phyloP scores from a whole-genome alignment of 53 echinoderm and acorn worm genomes.

The Hippasteria phrygiana region DNA sequence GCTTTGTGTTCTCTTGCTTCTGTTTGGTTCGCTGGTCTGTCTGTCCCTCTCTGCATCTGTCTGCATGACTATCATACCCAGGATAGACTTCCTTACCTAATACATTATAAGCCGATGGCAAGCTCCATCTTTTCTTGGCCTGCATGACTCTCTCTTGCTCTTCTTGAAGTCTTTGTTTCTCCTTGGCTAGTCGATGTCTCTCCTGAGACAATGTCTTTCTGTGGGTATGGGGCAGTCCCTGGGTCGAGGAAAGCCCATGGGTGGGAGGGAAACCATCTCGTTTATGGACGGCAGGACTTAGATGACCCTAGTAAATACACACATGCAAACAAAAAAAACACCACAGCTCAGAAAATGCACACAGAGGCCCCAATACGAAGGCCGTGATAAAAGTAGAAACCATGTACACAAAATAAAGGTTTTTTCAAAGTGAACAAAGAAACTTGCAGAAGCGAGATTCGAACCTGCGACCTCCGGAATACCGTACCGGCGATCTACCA shows the following conservation, averaged over 20 bases:
- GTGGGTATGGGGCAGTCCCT: background rate
- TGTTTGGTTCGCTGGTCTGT: background rate
- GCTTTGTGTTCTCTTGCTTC: too few species aligned
- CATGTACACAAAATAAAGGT: too few species aligned
- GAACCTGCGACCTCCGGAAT: too few species aligned
- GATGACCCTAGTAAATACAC: background rate
- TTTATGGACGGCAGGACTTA: background rate
- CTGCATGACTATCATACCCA: too few species aligned
- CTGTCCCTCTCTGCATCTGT: background rate
- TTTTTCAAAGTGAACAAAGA: too few species aligned
- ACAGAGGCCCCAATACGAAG: too few species aligned
- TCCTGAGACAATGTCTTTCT: constrained; percentile 60
- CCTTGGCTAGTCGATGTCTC: constrained; percentile 69
- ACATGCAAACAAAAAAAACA: background rate
- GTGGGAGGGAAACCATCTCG: background rate
- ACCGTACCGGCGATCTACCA: too few species aligned
- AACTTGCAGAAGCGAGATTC: too few species aligned
- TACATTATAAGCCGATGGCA: constrained; percentile 55
- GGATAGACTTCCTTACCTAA: constrained; percentile 24
- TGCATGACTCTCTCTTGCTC: constrained; percentile 70
- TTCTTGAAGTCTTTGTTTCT: constrained; percentile 71
- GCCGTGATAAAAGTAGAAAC: too few species aligned
- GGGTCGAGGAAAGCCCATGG: background rate
- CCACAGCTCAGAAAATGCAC: too few species aligned
- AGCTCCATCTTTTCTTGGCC: constrained; percentile 82